Evolutionary conservation across 2,888 invertebrate genomes (phyloP).

Genomic region (Tromatobia lineatoria): DNA sequence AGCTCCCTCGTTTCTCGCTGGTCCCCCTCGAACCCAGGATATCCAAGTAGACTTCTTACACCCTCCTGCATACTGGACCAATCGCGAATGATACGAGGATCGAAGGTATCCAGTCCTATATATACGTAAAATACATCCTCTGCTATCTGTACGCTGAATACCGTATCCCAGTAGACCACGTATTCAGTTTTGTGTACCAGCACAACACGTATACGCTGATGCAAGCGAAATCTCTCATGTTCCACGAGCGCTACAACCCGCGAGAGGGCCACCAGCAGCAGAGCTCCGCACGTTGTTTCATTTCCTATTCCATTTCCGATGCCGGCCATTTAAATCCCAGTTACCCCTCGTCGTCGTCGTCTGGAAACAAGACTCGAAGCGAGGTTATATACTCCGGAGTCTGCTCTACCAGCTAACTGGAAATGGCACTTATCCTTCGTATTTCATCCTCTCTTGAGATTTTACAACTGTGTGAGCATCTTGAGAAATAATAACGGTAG

Average conservation of each 20-base stretch:
- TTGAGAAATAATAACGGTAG: constrained; percentile 39
- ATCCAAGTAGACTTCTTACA: constrained; percentile 23
- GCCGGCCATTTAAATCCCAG: constrained; percentile 82
- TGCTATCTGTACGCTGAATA: constrained; percentile 19
- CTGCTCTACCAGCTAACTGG: constrained; percentile 74
- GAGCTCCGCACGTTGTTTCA: constrained; percentile 79
- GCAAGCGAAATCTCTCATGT: constrained; percentile 46
- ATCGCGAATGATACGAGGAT: constrained; percentile 50
- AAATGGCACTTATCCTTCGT: constrained; percentile 78
- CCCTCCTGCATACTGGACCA: constrained; percentile 27
- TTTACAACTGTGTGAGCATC: constrained; percentile 25
- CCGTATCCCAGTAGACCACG: constrained; percentile 15
- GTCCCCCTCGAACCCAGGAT: constrained; percentile 32
- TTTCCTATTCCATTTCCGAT: constrained; percentile 84
- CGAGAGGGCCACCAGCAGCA: constrained; percentile 32
- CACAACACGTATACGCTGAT: constrained; percentile 23
- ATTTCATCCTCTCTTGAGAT: constrained; percentile 52
- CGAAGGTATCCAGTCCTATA: constrained; percentile 35
- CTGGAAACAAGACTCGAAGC: constrained; percentile 46
- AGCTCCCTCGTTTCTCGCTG: constrained; percentile 26
- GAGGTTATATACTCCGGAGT: constrained; percentile 35
- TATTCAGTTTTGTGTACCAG: constrained; percentile 1
- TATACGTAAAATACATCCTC: constrained; percentile 25
- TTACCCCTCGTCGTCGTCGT: constrained; percentile 70
- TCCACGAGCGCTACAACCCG: constrained; percentile 51